phyloP scores from a whole-genome alignment of 2,113 vertebrate genomes.

The Tetrax tetrax region DNA sequence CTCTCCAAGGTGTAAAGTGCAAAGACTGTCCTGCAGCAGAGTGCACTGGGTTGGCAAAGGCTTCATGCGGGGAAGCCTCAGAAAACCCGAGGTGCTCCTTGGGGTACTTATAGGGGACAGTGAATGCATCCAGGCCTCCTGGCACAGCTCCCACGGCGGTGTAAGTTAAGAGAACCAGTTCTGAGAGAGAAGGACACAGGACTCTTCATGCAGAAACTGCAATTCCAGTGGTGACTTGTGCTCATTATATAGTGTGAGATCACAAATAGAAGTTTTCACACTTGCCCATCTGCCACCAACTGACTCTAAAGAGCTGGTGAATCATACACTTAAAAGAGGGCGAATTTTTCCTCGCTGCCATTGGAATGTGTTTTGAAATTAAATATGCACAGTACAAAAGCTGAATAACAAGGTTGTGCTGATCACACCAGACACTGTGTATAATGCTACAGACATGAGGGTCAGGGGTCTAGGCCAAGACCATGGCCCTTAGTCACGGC shows the following conservation, averaged over 20 bases:
- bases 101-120: neutral
- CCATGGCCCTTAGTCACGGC: constrained; percentile 48
- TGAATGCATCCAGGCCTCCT: neutral
- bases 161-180: neutral
- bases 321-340: constrained; percentile 74
- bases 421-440: constrained; percentile 64
- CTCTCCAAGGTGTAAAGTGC: neutral
- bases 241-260: constrained; percentile 78
- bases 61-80: neutral
- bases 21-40: neutral
- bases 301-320: constrained; percentile 76
- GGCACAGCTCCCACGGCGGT: neutral
- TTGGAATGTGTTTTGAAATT: constrained; percentile 74
- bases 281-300: constrained; percentile 78
- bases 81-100: neutral
- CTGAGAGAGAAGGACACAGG: constrained; percentile 9
- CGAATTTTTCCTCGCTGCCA: constrained; percentile 55
- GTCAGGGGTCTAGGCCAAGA: constrained; percentile 65
- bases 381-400: constrained; percentile 67
- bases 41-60: neutral
- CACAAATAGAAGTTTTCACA: constrained; percentile 79
- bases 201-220: constrained; percentile 46
- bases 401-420: constrained; percentile 69
- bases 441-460: constrained; percentile 68
- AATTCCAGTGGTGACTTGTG: constrained; percentile 71